Base-by-base conservation (phyloP, 2,888 invertebrate species). In the Morpho achilles region DNA sequence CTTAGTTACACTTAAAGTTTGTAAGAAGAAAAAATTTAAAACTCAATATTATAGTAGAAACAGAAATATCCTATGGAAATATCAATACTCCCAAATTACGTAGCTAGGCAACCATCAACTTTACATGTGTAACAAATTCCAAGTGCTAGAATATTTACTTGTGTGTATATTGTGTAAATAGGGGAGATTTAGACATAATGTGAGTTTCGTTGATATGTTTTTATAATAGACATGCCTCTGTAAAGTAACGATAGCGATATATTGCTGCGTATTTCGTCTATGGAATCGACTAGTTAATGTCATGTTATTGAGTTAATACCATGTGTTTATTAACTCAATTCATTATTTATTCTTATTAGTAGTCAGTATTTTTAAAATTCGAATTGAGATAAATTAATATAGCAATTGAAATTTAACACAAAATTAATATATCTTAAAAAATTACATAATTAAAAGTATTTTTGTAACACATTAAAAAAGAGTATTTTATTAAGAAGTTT, bases 81-180 rank as follows among this genome's bases (percentile, higher is more conserved):
- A 63, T 63, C 60, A 56, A 60, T 63, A 63, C 50, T 39, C n/a
- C 53, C 46, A 53, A 63, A 60, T 53, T n/a, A 52, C n/a, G 63
- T 63, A 45, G 48, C 63, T 39, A 51, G 53, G 63, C 63, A 63
- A 63, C 63, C 40, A 53, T 48, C 58, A 58, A 60, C 10, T 47
- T 47, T 56, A 45, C 46, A 53, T 51, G 45, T 53, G 8, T 47
- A 32, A 39, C 32, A 39, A 39, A 8, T 43, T 50, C 43, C 3
- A 7, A 8, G 43, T 43, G 43, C 43, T 3, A 32, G 10, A 6
- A 45, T 43, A 57, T 61, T 58, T 54, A 58, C 52, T 32, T 60
- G 50, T 60, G 61, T 58, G 49, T 58, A 61, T 60, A 55, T 56
- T 53, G 62, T 56, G 58, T 51, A 53, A 63, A 63, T 56, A 58